A percentile compares a stretch with the other conserved stretches of the same genome.
phyloP scores from a whole-genome alignment of 2,888 invertebrate species.

The Amblyteles armatorius region DNA sequence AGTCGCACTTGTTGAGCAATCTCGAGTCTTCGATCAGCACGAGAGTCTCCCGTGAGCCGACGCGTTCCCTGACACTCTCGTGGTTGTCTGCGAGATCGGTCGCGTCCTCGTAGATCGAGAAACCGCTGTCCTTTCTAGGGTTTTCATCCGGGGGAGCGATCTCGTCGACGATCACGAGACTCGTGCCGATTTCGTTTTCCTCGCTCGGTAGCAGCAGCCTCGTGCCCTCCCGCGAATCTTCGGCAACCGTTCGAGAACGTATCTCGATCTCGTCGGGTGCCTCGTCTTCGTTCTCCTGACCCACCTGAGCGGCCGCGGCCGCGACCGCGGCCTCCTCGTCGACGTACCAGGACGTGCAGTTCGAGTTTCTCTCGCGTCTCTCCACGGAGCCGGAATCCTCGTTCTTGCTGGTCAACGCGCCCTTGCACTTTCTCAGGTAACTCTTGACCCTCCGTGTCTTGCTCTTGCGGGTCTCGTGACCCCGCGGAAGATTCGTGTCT shows the following conservation, averaged over 20 bases:
- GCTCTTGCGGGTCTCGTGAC: conserved; percentile 85
- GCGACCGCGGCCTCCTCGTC: conserved; percentile 67
- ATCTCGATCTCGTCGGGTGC: conserved; percentile 59
- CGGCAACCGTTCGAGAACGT: conserved; percentile 25
- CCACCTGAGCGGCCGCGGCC: neutral
- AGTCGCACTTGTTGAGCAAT: conserved; percentile 80
- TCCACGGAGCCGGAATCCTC: conserved; percentile 77
- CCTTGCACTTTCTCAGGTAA: conserved; percentile 86
- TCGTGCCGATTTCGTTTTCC: conserved; percentile 42
- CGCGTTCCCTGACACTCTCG: conserved; percentile 32
- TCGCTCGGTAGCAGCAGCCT: conserved; percentile 58
- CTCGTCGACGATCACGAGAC: conserved; percentile 61
- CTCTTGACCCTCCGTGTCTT: conserved; percentile 86
- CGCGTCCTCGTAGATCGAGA: conserved; percentile 77
- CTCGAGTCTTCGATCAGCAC: conserved; percentile 70
- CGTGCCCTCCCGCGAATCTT: conserved; percentile 3
- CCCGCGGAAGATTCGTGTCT: conserved; percentile 78
- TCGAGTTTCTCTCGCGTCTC: conserved; percentile 72
- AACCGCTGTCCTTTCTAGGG: conserved; percentile 67
- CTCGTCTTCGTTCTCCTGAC: conserved; percentile 65
- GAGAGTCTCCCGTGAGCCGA: conserved; percentile 71
- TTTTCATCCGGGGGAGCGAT: conserved; percentile 32
- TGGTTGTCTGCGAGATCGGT: conserved; percentile 65
- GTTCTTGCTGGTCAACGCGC: conserved; percentile 82
- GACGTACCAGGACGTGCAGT: conserved; percentile 78